Evolutionary conservation across 2,888 invertebrate genomes (phyloP), one percentile per base, ranked within the genome.

Genomic region (Ormyrus nitidulus): DNA sequence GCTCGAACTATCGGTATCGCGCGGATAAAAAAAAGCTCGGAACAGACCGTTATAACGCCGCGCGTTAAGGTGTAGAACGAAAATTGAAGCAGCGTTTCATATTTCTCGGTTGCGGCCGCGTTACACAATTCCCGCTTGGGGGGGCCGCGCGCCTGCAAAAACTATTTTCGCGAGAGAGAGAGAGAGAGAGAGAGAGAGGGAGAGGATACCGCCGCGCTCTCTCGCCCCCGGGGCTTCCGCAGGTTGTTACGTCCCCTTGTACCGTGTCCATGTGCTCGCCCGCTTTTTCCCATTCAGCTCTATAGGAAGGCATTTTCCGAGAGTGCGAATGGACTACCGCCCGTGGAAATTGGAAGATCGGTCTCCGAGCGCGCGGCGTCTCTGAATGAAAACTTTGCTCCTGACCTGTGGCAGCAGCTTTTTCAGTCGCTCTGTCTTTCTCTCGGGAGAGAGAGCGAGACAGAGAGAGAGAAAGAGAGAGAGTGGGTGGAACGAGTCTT

Each of bases 301-400:
- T 48, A n/a, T 44, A 10, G 19, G 19, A 19, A 19, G 19, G 19
- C 19, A 19, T 19, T 58, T 68, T 69, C 34, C 77, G 70, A 58
- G 62, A n/a, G 58, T 54, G 79, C 56, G 69, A 73, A 68, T 73
- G n/a, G 61, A 73, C 73, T 69, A 10, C 53, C 49, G 73, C 56
- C 46, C 72, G 70, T 59, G 64, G 70, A 82, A 19, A 79, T 82
- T 75, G 77, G 77, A 76, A 80, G 62, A 77, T 77, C 80, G 75
- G 56, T 79, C 65, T 75, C 62, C 19, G 19, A 64, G 64, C 13
- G 19, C 19, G 19, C 19, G 34, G 7, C n/a, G 53, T 7, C 51
- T 44, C 62, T 58, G 64, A 74, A 65, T 71, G 64, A 59, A 79
- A 79, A 79, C 74, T 79, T 79, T 70, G 11, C 19, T 9, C 49